Percentiles rank a stretch among this genome's conserved stretches.
Evolutionary conservation across 2,888 invertebrate species (phyloP).

Genomic region (Drosophila multiciliata): DNA sequence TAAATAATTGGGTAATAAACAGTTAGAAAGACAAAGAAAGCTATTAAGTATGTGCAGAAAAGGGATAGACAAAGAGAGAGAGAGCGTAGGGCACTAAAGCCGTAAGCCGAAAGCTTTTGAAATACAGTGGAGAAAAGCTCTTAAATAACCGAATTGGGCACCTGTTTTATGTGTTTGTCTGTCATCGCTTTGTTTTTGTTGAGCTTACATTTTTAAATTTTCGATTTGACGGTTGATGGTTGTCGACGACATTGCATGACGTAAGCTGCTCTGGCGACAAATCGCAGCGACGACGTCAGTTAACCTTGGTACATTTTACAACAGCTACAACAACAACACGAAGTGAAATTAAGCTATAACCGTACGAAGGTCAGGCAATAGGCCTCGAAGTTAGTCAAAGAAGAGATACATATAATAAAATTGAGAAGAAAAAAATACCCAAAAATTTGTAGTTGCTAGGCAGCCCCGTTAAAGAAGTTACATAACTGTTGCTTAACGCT

Average conservation of each 20-base stretch:
- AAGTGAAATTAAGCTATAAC: conserved; percentile 1
- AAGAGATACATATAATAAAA: conserved; percentile 8
- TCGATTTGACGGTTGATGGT: conserved; percentile 48
- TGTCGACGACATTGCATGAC: conserved; percentile 40
- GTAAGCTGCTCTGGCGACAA: conserved; percentile 63
- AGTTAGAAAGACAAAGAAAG: neutral
- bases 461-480: conserved; percentile 29
- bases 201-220: conserved; percentile 47
- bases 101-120: conserved; percentile 8
- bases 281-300: conserved; percentile 51
- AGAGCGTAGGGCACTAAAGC: neutral
- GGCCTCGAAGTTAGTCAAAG: conserved; percentile 23
- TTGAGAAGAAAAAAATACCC: conserved; percentile 3
- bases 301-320: conserved; percentile 59
- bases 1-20: neutral
- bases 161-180: conserved; percentile 18
- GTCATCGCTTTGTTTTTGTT: conserved; percentile 15
- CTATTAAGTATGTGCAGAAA: neutral
- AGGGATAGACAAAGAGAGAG: neutral
- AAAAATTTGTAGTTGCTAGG: neutral
- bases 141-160: conserved; percentile 68
- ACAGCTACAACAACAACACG: conserved; percentile 15
- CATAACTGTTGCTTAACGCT: conserved; percentile 40
- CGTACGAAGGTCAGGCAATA: conserved; percentile 28
- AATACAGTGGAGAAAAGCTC: conserved; percentile 57